Conservation (phyloP, 2,113 vertebrate genomes). For the Poeciliopsis prolifica region DNA sequence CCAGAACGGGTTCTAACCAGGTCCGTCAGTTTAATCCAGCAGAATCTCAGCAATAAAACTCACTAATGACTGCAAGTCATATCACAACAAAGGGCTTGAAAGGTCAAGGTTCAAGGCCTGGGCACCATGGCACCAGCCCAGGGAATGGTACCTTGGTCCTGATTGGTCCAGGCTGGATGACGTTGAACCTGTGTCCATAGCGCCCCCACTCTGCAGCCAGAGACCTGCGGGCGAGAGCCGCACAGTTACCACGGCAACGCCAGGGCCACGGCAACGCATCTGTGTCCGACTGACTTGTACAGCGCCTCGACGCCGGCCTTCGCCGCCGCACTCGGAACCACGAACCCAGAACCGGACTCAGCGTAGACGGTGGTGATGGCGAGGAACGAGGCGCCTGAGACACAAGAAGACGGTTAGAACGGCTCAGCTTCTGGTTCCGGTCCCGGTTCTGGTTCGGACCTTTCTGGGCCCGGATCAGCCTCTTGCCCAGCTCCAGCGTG, state of each 20-base stretch:
- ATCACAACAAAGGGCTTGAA: too few species aligned
- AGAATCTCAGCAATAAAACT: too few species aligned
- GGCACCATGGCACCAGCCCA: not conserved
- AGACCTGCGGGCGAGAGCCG: slow-evolving; percentile 82
- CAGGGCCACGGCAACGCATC: not conserved
- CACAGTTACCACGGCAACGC: not conserved
- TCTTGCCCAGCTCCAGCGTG: slow-evolving; percentile 92
- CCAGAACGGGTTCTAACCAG: too few species aligned
- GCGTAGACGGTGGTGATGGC: slow-evolving; percentile 95
- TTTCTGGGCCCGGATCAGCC: slow-evolving; percentile 77
- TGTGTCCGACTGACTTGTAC: slow-evolving; percentile 85
- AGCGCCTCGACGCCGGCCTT: slow-evolving; percentile 95
- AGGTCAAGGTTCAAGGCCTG: too few species aligned
- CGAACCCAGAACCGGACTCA: slow-evolving; percentile 93
- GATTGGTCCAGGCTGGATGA: slow-evolving; percentile 97
- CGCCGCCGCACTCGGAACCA: slow-evolving; percentile 89
- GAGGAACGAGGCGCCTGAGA: slow-evolving; percentile 90
- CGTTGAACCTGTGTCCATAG: slow-evolving; percentile 95
- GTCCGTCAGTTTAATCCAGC: too few species aligned
- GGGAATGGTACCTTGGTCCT: slow-evolving; percentile 87
- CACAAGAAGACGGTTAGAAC: not conserved
- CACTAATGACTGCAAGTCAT: too few species aligned
- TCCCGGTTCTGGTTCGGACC: slow-evolving; percentile 6
- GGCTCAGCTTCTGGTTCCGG: too few species aligned
- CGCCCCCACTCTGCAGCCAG: slow-evolving; percentile 93